These are phyloP conservation scores for Epizoanthus scotinus DNA, from an alignment of 92 coral and sea anemone genomes.

Conservation along the genomic window DNA sequence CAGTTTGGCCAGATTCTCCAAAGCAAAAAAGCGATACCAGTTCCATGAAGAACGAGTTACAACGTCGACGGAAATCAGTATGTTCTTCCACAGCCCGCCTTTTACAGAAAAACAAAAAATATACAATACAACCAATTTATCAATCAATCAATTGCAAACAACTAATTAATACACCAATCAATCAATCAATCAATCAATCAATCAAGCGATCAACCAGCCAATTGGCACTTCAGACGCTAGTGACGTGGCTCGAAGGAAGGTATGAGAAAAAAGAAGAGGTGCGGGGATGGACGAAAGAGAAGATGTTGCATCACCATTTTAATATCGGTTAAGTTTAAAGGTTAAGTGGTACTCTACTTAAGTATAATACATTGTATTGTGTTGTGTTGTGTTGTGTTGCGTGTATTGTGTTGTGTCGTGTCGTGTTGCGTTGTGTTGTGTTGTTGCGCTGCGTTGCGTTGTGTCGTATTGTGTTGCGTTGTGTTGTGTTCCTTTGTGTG, in stretches of 20 bases:
- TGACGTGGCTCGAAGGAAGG: not conserved
- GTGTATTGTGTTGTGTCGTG: too few species aligned
- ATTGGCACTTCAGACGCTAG: too few species aligned
- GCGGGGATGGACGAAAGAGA: not conserved
- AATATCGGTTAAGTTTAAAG: too few species aligned
- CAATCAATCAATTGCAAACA: not conserved
- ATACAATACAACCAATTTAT: not conserved
- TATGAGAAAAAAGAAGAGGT: not conserved
- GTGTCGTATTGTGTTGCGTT: too few species aligned
- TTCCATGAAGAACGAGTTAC: constrained; percentile 90
- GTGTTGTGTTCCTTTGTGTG: too few species aligned
- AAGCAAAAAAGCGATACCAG: constrained; percentile 82
- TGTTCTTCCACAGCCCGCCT: constrained; percentile 55
- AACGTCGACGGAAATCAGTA: constrained; percentile 73
- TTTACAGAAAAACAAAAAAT: not conserved
- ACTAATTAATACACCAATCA: not conserved
- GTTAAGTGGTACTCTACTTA: too few species aligned
- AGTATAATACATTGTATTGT: too few species aligned
- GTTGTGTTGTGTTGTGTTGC: too few species aligned
- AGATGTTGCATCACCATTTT: too few species aligned
- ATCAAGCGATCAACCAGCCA: not conserved
- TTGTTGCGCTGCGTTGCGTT: too few species aligned
- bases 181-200: not conserved
- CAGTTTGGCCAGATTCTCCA: constrained; percentile 50
- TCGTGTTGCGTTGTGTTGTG: too few species aligned